A percentile compares a stretch with the other conserved stretches of the same genome.
These are phyloP conservation scores for Trissoscelio sp. DNA, from an alignment of 2,888 invertebrate species.

Conservation along the genomic window DNA sequence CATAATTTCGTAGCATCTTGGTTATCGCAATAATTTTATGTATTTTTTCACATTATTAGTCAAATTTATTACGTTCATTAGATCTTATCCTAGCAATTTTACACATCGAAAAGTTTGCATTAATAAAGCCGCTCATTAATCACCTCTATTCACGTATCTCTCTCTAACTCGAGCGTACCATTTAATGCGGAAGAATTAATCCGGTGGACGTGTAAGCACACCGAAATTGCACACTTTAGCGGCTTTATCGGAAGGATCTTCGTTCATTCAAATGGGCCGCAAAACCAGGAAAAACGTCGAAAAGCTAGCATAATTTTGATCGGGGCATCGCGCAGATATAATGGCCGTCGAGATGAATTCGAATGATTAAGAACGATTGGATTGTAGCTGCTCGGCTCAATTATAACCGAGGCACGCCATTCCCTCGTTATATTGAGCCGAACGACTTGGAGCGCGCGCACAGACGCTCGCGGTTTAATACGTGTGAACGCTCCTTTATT, in stretches of 20 bases:
- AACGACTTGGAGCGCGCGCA: constrained; percentile 70
- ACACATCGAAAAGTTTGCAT: constrained; percentile 66
- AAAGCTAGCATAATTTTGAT: constrained; percentile 68
- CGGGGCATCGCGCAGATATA: constrained; percentile 68
- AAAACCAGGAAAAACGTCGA: constrained; percentile 69
- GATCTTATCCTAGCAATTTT: constrained; percentile 59
- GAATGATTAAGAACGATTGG: constrained; percentile 82
- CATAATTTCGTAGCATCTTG: no score
- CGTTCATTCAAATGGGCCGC: constrained; percentile 67
- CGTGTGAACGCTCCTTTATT: constrained; percentile 83
- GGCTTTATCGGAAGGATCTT: constrained; percentile 41
- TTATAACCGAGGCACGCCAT: constrained; percentile 82
- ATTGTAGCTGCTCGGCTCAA: constrained; percentile 81
- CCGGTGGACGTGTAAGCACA: not conserved
- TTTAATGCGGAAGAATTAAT: constrained; percentile 50
- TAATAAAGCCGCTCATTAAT: constrained; percentile 64
- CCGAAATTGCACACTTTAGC: constrained; percentile 48
- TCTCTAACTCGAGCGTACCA: constrained; percentile 17
- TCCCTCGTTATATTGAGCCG: constrained; percentile 81
- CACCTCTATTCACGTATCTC: constrained; percentile 36
- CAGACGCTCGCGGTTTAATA: constrained; percentile 79
- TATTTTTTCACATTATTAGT: constrained; percentile 63
- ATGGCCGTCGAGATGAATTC: constrained; percentile 78
- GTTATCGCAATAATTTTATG: constrained; percentile 14
- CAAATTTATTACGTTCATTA: constrained; percentile 64